Evolutionary conservation across 2,797 vertebrate species (phyloP).

Genomic region (Enteromius treurensis): DNA sequence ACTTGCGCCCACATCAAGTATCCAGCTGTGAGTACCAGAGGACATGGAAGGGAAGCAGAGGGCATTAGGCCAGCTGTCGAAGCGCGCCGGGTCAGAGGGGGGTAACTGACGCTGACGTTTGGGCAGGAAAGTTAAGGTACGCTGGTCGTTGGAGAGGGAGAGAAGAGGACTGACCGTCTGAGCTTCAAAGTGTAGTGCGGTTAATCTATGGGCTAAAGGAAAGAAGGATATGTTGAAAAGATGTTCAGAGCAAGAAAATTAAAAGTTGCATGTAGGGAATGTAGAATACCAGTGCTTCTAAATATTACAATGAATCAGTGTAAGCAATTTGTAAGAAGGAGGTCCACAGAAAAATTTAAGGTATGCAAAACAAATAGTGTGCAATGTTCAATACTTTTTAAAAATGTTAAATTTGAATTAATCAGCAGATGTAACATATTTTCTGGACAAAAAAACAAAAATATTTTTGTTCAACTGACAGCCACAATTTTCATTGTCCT

Average conservation of each 20-base stretch:
- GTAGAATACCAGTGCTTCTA: background rate
- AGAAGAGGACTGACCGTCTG: constrained; percentile 86
- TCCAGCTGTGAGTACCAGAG: constrained; percentile 84
- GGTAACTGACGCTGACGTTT: constrained; percentile 78
- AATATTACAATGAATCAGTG: background rate
- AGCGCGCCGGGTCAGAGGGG: constrained; percentile 80
- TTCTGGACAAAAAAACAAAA: background rate
- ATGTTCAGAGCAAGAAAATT: background rate
- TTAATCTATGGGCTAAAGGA: constrained; percentile 70
- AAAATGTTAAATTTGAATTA: background rate
- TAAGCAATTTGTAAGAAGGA: background rate
- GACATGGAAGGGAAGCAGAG: constrained; percentile 79
- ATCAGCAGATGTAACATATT: background rate
- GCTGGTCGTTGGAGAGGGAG: constrained; percentile 80
- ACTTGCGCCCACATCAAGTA: constrained; percentile 83
- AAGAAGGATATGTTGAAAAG: background rate
- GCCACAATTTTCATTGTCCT: background rate
- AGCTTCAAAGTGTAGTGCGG: constrained; percentile 81
- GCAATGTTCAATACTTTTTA: background rate
- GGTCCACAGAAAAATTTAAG: background rate
- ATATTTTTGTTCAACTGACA: background rate
- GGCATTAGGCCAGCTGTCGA: constrained; percentile 92
- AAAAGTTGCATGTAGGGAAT: background rate
- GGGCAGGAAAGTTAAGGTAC: constrained; percentile 82
- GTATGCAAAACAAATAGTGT: background rate